Percentiles rank a stretch among this genome's conserved stretches.
Conservation (phyloP, 2,888 invertebrate species). For the Erebia ligea region DNA sequence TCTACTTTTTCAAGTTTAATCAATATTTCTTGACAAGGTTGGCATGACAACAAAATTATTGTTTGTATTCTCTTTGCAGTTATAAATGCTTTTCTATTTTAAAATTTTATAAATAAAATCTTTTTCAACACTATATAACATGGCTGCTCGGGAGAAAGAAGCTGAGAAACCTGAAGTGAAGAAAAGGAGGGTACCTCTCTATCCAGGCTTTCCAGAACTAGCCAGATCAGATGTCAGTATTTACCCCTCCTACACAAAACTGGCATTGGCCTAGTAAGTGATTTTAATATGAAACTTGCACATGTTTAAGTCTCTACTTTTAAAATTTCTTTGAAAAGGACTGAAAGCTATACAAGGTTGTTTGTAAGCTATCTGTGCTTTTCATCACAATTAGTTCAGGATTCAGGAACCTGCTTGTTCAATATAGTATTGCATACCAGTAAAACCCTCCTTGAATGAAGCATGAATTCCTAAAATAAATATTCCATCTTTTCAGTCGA, state of each 20-base stretch:
- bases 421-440: not conserved
- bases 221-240: slow-evolving; percentile 84
- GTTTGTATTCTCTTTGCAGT: not conserved
- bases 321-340: too few relatives aligned
- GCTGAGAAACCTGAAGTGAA: slow-evolving; percentile 44
- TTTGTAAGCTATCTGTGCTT: not conserved
- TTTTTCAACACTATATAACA: slow-evolving; percentile 13
- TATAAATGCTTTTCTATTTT: not conserved
- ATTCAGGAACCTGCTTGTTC: not conserved
- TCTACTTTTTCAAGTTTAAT: not conserved
- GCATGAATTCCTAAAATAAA: not conserved
- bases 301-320: too few relatives aligned
- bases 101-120: not conserved
- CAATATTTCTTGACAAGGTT: slow-evolving; percentile 5
- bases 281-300: not conserved
- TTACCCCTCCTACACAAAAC: slow-evolving; percentile 84
- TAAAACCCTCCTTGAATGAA: not conserved
- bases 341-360: too few relatives aligned
- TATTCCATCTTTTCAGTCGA: slow-evolving; percentile 64
- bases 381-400: not conserved
- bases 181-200: slow-evolving; percentile 60
- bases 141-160: slow-evolving; percentile 41
- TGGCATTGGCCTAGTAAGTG: slow-evolving; percentile 86
- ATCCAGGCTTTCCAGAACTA: slow-evolving; percentile 80
- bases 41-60: slow-evolving; percentile 12